Conservation (phyloP, 2,113 vertebrate species). For the Pelusios castaneus region DNA sequence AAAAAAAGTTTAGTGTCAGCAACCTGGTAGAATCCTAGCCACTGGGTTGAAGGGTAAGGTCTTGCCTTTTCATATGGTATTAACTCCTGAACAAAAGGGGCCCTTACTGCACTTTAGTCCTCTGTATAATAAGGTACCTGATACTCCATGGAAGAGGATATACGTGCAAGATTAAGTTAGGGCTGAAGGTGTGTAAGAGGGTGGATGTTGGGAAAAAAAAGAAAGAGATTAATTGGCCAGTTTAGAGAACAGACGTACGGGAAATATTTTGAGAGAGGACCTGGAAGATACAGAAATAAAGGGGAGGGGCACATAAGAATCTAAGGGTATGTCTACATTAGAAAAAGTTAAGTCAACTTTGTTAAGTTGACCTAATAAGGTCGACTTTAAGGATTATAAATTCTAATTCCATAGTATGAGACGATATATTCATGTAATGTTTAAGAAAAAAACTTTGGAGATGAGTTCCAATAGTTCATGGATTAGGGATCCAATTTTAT, state of each 20-base stretch:
- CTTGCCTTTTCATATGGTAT: neutral
- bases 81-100: neutral
- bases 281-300: neutral
- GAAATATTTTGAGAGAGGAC: neutral
- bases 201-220: neutral
- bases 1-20: neutral
- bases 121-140: neutral
- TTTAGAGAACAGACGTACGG: neutral
- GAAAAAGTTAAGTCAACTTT: too few relatives aligned
- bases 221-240: neutral
- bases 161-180: neutral
- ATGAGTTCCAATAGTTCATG: too few relatives aligned
- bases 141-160: neutral
- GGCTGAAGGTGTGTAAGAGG: neutral
- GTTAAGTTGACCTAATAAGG: too few relatives aligned
- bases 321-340: too few relatives aligned
- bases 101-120: neutral
- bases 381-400: too few relatives aligned
- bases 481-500: too few relatives aligned
- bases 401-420: too few relatives aligned
- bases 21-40: neutral
- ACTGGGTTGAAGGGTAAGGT: neutral
- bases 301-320: neutral
- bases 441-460: too few relatives aligned
- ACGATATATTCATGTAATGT: too few relatives aligned